These are phyloP conservation scores for Amphibalanus amphitrite DNA, from an alignment of 1,140 invertebrate species.

Conservation along the genomic window DNA sequence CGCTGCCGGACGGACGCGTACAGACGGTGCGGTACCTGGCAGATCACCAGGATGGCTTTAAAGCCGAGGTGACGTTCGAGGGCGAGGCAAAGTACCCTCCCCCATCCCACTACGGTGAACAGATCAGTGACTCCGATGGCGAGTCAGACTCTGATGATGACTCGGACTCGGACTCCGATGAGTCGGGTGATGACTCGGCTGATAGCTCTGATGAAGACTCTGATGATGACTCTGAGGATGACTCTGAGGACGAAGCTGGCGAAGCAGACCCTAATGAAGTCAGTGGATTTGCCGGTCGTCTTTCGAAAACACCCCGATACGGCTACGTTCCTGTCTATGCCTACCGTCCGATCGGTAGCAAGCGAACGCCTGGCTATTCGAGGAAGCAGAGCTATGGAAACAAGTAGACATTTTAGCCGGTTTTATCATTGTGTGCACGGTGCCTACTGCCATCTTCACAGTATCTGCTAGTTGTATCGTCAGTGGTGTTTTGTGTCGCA, in stretches of 20 bases:
- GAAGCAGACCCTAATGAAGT: neutral
- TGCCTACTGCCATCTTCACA: too few relatives aligned
- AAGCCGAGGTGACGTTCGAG: conserved; percentile 20
- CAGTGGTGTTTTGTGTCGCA: too few relatives aligned
- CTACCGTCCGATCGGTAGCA: neutral
- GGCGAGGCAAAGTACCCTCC: conserved; percentile 16
- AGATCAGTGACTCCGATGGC: neutral
- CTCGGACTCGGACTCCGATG: too few relatives aligned
- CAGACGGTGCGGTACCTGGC: conserved; percentile 21
- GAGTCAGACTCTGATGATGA: neutral
- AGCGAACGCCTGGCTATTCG: too few relatives aligned
- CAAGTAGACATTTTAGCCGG: too few relatives aligned
- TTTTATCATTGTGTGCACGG: too few relatives aligned
- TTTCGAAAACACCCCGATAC: neutral
- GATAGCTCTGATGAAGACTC: too few relatives aligned
- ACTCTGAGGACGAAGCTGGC: neutral
- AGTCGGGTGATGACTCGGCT: too few relatives aligned
- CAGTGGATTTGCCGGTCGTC: neutral
- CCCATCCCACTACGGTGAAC: neutral
- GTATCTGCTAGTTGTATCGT: too few relatives aligned
- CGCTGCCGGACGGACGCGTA: conserved; percentile 21
- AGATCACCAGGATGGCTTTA: conserved; percentile 20
- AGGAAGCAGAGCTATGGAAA: too few relatives aligned
- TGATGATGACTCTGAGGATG: neutral
- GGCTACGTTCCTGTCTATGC: neutral